Evolutionary conservation across 2,888 invertebrate species (phyloP).

Genomic region (Ptychoptera albimana): DNA sequence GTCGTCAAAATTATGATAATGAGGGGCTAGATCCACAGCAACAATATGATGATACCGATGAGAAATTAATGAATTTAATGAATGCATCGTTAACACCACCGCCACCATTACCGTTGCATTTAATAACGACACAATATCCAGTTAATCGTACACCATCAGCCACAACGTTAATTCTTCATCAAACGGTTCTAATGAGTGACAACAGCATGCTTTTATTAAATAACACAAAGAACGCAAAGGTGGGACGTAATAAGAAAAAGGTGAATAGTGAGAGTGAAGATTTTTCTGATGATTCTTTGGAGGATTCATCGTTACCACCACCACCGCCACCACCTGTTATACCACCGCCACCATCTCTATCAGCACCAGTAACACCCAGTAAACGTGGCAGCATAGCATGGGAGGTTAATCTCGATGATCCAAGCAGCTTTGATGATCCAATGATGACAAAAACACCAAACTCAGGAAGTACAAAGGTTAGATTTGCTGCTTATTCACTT

Average conservation of each 20-base stretch:
- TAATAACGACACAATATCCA: neutral
- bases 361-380: slow-evolving; percentile 39
- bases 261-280: slow-evolving; percentile 33
- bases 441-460: slow-evolving; percentile 35
- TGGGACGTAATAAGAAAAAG: slow-evolving; percentile 6
- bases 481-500: slow-evolving; percentile 9
- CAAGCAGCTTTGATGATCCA: slow-evolving; percentile 33
- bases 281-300: slow-evolving; percentile 73
- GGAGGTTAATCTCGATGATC: slow-evolving; percentile 66
- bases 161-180: too few relatives aligned
- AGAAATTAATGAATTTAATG: neutral
- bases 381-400: slow-evolving; percentile 73
- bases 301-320: slow-evolving; percentile 51
- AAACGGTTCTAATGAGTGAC: too few relatives aligned
- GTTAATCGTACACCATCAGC: too few relatives aligned
- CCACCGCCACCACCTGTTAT: slow-evolving; percentile 33
- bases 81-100: slow-evolving; percentile 2
- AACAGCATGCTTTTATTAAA: neutral
- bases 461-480: slow-evolving; percentile 43
- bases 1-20: slow-evolving; percentile 33
- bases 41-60: slow-evolving; percentile 8
- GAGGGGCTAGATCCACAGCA: slow-evolving; percentile 9
- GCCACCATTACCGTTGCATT: neutral
- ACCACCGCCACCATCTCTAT: slow-evolving; percentile 29
- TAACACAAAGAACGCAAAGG: slow-evolving; percentile 6